These are phyloP conservation scores for Platorchestia sp. DNA, from an alignment of 1,140 invertebrate species.

Conservation along the genomic window DNA sequence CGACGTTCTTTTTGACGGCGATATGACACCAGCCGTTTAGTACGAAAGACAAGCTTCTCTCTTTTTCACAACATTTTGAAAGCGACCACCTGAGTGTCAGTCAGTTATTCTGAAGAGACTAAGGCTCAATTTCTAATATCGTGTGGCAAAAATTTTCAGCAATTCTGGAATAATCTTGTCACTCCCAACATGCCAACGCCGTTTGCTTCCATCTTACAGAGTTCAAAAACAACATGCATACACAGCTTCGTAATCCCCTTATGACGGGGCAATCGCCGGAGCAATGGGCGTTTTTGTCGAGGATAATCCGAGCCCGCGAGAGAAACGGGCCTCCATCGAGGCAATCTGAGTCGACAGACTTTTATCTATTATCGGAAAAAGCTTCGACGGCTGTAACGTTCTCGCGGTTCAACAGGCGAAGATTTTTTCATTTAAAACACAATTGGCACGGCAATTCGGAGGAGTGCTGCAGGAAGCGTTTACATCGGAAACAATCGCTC, in stretches of 20 bases:
- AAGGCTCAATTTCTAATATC: neutral
- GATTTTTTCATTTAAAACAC: neutral
- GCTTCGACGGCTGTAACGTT: neutral
- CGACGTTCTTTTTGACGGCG: no score
- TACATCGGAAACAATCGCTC: neutral
- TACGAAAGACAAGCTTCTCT: no score
- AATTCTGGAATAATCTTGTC: neutral
- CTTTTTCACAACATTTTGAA: neutral
- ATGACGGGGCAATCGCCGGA: neutral
- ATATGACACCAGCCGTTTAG: no score
- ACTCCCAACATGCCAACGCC: neutral
- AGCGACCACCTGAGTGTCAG: neutral
- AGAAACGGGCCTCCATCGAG: constrained; percentile 13
- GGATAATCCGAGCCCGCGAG: neutral
- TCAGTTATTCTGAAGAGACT: neutral
- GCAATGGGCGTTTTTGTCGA: neutral
- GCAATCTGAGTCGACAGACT: neutral
- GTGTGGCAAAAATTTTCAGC: neutral
- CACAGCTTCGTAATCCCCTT: neutral
- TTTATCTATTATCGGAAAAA: constrained; percentile 10
- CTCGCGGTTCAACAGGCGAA: neutral
- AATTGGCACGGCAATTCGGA: neutral
- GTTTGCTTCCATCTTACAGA: neutral
- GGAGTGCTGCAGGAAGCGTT: neutral
- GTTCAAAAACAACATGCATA: neutral